A percentile compares a stretch with the other conserved stretches of the same genome.
Evolutionary conservation across 2,888 invertebrate species (phyloP).

Genomic region (Celastrina argiolus): DNA sequence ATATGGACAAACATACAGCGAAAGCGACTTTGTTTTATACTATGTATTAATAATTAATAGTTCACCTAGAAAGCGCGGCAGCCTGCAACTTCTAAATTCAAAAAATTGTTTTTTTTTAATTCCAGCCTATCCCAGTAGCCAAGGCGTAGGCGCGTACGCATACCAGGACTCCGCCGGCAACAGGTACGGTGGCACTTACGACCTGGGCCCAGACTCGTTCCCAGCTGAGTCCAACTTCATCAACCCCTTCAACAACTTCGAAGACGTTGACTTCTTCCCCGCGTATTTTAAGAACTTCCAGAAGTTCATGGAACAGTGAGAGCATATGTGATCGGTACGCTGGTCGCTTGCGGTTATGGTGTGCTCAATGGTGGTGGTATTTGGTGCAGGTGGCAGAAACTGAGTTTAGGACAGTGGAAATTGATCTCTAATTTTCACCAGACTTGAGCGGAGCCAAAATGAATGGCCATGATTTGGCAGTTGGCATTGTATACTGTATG

Average conservation of each 20-base stretch:
- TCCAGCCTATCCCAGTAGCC: conserved; percentile 35
- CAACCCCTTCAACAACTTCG: conserved; percentile 35
- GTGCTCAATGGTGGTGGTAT: conserved; percentile 25
- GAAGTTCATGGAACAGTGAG: conserved; percentile 63
- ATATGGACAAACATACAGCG: no score
- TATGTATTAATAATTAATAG: no score
- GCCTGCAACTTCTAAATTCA: neutral
- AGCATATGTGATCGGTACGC: conserved; percentile 34
- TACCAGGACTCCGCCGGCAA: conserved; percentile 61
- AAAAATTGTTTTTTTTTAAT: conserved; percentile 9
- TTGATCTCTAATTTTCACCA: no score
- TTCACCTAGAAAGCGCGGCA: neutral
- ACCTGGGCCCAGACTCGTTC: conserved; percentile 45
- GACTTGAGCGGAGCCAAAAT: no score
- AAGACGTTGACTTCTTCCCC: conserved; percentile 51
- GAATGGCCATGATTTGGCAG: no score
- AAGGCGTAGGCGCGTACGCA: conserved; percentile 55
- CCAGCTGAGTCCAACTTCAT: conserved; percentile 27
- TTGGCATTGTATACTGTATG: no score
- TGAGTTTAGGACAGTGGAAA: neutral
- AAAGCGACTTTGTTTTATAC: no score
- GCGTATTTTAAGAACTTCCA: conserved; percentile 59
- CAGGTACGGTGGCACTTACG: conserved; percentile 67
- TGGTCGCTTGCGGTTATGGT: conserved; percentile 56
- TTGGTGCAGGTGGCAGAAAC: conserved; percentile 28